Conservation (phyloP, 1,140 invertebrate genomes). For the Sinella curviseta region DNA sequence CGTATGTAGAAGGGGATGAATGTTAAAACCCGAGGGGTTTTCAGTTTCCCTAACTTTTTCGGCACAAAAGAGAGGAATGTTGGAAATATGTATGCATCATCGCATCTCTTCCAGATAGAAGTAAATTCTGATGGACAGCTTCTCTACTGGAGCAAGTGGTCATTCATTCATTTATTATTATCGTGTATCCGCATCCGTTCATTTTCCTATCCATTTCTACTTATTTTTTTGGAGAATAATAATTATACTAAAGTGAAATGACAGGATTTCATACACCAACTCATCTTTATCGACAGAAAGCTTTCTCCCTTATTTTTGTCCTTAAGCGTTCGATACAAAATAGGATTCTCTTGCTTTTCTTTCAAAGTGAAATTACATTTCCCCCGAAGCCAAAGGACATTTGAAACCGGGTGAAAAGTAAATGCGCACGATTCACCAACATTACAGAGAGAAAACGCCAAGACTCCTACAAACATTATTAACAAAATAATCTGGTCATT, state of each 20-base stretch:
- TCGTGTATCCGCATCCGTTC: too few relatives aligned
- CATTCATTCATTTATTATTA: neutral
- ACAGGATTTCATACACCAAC: neutral
- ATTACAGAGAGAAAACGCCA: too few relatives aligned
- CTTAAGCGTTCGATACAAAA: neutral
- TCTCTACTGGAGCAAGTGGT: neutral
- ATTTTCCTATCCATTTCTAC: too few relatives aligned
- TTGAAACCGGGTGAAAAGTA: too few relatives aligned
- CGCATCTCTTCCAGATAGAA: too few relatives aligned
- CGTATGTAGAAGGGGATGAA: neutral
- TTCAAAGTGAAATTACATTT: neutral
- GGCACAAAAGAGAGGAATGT: neutral
- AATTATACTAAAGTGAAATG: too few relatives aligned
- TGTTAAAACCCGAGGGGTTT: slow-evolving; percentile 16
- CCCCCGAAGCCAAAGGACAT: neutral
- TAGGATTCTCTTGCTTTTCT: neutral
- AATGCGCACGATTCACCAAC: too few relatives aligned
- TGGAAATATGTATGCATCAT: neutral
- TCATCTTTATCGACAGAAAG: neutral
- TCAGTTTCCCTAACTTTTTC: neutral
- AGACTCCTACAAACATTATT: too few relatives aligned
- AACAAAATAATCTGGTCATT: neutral
- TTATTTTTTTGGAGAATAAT: neutral
- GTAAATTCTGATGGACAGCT: neutral
- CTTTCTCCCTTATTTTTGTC: neutral